These are phyloP conservation scores for Ariolimax columbianus DNA, from an alignment of 2,888 invertebrate genomes.

Conservation along the genomic window DNA sequence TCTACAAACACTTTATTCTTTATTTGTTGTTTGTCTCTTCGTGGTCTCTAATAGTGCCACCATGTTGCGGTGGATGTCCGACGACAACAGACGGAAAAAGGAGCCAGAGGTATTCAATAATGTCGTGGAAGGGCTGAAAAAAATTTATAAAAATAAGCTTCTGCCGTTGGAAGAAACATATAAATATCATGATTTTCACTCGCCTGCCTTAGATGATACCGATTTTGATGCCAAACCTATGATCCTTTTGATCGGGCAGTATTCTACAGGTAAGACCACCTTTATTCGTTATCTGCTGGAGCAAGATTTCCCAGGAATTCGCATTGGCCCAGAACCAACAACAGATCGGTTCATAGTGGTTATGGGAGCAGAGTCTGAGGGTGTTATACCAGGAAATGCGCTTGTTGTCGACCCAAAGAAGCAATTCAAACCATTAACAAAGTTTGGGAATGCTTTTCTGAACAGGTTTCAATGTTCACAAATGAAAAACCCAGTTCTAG, in stretches of 20 bases:
- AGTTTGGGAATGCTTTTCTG: constrained; percentile 98
- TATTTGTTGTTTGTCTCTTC: background rate
- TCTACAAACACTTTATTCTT: background rate
- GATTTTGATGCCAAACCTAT: constrained; percentile 99
- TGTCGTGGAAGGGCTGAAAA: constrained; percentile 96
- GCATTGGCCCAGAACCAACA: constrained; percentile 99
- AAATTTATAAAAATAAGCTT: constrained; percentile 78
- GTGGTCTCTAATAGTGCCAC: constrained; percentile 38
- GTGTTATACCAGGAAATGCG: constrained; percentile 97
- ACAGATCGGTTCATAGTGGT: constrained; percentile 98
- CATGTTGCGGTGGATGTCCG: constrained; percentile 72
- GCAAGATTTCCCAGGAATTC: constrained; percentile 95
- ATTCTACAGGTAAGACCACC: constrained; percentile 93
- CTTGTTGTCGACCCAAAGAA: constrained; percentile 97
- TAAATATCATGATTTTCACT: constrained; percentile 79
- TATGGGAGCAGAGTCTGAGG: constrained; percentile 91
- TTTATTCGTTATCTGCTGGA: constrained; percentile 86
- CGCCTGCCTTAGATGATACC: constrained; percentile 84
- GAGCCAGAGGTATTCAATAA: constrained; percentile 84
- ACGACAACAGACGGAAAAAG: constrained; percentile 74
- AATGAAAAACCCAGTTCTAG: constrained; percentile 92
- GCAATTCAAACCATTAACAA: constrained; percentile 94
- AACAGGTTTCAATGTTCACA: constrained; percentile 98
- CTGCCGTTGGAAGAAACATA: constrained; percentile 78
- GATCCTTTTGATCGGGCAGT: constrained; percentile 97